phyloP scores from a whole-genome alignment of 1,140 invertebrate species.

The Penaeus indicus region DNA sequence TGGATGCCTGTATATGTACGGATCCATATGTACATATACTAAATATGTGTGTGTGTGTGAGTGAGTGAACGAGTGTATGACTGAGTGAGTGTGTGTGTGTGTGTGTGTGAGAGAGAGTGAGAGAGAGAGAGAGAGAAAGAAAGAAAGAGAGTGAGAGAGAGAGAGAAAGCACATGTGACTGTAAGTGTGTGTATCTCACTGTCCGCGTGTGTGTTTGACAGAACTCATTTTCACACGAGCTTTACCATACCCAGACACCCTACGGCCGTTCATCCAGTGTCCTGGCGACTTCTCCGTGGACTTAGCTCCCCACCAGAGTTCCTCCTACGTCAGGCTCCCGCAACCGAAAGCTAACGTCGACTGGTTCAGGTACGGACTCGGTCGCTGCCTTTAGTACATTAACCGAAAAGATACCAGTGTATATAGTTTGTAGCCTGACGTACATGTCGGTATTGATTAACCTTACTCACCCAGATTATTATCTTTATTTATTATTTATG shows the following conservation, averaged over 20 bases:
- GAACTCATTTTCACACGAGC: not conserved
- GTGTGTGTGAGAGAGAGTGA: too few relatives aligned
- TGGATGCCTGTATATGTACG: not conserved
- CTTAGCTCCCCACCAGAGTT: slow-evolving; percentile 72
- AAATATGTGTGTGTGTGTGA: not conserved
- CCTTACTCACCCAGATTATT: too few relatives aligned
- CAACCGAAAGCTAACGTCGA: slow-evolving; percentile 79
- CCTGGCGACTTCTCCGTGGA: slow-evolving; percentile 75
- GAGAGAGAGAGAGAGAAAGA: too few relatives aligned
- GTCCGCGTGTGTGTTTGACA: too few relatives aligned
- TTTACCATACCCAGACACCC: slow-evolving; percentile 67
- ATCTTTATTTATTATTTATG: too few relatives aligned
- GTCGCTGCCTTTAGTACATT: not conserved
- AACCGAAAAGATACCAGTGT: not conserved
- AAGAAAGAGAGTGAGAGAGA: too few relatives aligned
- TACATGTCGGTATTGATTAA: too few relatives aligned
- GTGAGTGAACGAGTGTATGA: not conserved
- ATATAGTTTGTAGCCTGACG: too few relatives aligned
- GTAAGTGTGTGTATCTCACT: not conserved
- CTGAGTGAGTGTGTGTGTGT: not conserved
- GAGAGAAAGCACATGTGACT: too few relatives aligned
- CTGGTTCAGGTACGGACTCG: slow-evolving; percentile 72
- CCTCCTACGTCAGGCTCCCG: slow-evolving; percentile 74
- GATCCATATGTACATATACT: not conserved
- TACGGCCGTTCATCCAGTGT: slow-evolving; percentile 77